Evolutionary conservation across 23 tunicate genomes (phyloP).

Genomic region (Diplosoma virens): DNA sequence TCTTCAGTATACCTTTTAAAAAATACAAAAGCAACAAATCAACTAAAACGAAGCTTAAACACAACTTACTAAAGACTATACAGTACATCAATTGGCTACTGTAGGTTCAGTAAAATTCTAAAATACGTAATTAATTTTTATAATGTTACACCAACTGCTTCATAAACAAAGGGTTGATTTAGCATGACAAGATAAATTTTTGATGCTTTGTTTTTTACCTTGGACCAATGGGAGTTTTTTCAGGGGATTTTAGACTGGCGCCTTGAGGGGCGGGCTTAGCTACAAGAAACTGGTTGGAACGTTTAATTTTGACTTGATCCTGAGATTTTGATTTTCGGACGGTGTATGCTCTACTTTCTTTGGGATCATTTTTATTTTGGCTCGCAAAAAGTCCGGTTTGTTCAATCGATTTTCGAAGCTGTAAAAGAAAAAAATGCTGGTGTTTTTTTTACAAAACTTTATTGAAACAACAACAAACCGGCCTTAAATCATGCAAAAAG

Average conservation of each 20-base stretch:
- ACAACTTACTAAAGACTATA: too few relatives aligned
- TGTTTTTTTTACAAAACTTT: too few relatives aligned
- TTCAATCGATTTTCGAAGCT: slow-evolving; percentile 57
- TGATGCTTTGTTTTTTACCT: slow-evolving; percentile 27
- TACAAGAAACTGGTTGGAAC: slow-evolving; percentile 47
- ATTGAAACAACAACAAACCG: too few relatives aligned
- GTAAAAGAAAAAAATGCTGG: too few relatives aligned
- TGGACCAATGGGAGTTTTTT: slow-evolving; percentile 80
- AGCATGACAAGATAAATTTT: neutral
- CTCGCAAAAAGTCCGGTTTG: slow-evolving; percentile 4
- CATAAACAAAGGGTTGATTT: too few relatives aligned
- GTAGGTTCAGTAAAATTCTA: too few relatives aligned
- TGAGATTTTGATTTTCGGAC: slow-evolving; percentile 55
- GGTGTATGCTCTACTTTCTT: neutral
- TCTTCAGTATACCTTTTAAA: slow-evolving; percentile 45
- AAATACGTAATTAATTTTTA: too few relatives aligned
- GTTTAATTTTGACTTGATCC: slow-evolving; percentile 19
- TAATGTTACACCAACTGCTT: too few relatives aligned
- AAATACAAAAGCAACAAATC: too few relatives aligned
- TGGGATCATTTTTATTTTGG: neutral
- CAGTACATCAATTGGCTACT: too few relatives aligned
- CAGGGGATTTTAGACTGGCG: slow-evolving; percentile 55
- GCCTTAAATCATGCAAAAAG: too few relatives aligned
- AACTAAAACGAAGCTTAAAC: too few relatives aligned
- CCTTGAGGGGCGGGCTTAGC: slow-evolving; percentile 70